Evolutionary conservation across 2,888 invertebrate species (phyloP).

Genomic region (Ashinkailepas kermadecensis): DNA sequence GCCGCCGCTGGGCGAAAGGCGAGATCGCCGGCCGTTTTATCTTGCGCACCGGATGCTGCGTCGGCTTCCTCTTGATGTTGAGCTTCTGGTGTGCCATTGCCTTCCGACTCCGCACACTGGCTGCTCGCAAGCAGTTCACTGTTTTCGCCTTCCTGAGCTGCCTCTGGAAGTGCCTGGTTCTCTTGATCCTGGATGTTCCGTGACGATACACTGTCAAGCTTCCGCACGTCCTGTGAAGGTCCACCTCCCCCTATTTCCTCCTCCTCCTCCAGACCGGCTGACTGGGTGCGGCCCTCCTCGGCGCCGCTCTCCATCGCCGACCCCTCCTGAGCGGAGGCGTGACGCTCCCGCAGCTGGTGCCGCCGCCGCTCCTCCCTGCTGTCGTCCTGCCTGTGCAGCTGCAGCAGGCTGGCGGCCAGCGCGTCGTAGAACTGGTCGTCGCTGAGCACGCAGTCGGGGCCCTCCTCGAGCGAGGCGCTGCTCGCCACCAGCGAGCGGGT

Average conservation of each 20-base stretch:
- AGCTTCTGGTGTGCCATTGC: too few relatives aligned
- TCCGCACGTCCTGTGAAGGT: neutral
- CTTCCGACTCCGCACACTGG: too few relatives aligned
- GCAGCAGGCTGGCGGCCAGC: conserved; percentile 94
- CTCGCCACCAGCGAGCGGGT: neutral
- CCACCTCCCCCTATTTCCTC: too few relatives aligned
- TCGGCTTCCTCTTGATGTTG: neutral
- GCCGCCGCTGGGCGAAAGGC: neutral
- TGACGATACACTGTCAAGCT: too few relatives aligned
- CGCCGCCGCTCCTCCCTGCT: conserved; percentile 47
- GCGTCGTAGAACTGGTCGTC: conserved; percentile 99
- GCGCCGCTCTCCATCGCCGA: too few relatives aligned
- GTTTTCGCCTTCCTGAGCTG: neutral
- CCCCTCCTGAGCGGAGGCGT: neutral
- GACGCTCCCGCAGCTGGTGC: neutral
- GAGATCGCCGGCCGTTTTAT: neutral
- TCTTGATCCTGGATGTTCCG: neutral
- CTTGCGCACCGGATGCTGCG: neutral
- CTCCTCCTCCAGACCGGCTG: neutral
- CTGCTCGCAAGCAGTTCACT: neutral
- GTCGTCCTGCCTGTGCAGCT: conserved; percentile 87
- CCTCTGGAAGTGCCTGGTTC: neutral
- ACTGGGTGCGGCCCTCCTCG: neutral
- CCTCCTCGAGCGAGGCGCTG: conserved; percentile 59
- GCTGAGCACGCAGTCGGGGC: conserved; percentile 88